Conservation (phyloP, 1,140 invertebrate species). For the Lineus longissimus region DNA sequence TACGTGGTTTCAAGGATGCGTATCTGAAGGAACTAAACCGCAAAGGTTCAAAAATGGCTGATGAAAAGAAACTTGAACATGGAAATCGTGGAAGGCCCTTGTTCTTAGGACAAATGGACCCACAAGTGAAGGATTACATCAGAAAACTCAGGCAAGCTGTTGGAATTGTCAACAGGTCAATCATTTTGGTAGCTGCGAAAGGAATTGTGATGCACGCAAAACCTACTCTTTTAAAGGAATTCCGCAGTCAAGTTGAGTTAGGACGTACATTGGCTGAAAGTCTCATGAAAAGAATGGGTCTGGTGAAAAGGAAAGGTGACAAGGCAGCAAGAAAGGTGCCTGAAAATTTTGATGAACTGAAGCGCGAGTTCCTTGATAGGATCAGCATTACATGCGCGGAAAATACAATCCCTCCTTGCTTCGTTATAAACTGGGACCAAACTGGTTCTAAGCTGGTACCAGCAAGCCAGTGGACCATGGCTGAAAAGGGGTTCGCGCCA, state of each 20-base stretch:
- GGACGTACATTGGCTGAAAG: slow-evolving; percentile 13
- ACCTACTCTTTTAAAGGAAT: neutral
- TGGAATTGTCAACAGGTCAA: too few species aligned
- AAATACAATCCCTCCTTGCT: slow-evolving; percentile 35
- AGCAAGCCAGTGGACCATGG: slow-evolving; percentile 9
- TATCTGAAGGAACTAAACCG: too few species aligned
- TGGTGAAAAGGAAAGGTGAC: slow-evolving; percentile 25
- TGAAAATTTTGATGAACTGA: slow-evolving; percentile 22
- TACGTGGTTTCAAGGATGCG: too few species aligned
- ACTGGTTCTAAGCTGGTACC: slow-evolving; percentile 13
- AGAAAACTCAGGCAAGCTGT: too few species aligned
- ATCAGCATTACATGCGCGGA: slow-evolving; percentile 20
- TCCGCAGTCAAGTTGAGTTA: slow-evolving; percentile 19
- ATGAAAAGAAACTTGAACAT: too few species aligned
- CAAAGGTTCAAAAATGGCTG: too few species aligned
- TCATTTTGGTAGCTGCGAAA: too few species aligned
- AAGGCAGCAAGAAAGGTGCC: slow-evolving; percentile 19
- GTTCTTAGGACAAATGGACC: too few species aligned
- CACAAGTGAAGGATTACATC: too few species aligned
- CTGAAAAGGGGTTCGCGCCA: slow-evolving; percentile 15
- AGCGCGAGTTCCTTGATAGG: slow-evolving; percentile 1
- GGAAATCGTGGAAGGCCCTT: too few species aligned
- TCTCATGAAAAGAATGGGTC: slow-evolving; percentile 19
- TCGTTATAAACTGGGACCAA: slow-evolving; percentile 16
- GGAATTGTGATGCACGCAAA: too few species aligned